Evolutionary conservation across 2,797 vertebrate species (phyloP).

Genomic region (Sebastes vulpes): DNA sequence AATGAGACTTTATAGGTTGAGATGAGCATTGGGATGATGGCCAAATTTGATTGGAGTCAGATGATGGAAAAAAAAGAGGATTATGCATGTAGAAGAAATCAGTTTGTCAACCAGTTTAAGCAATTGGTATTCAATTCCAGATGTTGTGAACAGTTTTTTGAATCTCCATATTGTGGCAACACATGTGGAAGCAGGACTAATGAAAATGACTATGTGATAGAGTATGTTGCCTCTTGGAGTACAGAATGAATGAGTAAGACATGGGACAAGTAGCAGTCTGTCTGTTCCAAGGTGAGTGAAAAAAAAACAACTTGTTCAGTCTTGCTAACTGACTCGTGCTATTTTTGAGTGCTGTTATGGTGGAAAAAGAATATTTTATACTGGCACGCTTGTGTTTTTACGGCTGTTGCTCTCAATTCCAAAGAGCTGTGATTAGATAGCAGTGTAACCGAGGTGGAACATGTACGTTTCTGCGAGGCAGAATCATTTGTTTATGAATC

Average conservation of each 20-base stretch:
- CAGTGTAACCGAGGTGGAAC: slow-evolving; percentile 30
- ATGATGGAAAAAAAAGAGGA: slow-evolving; percentile 5
- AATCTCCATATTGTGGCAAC: background rate
- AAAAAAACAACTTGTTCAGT: slow-evolving; percentile 13
- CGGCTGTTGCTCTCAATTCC: background rate
- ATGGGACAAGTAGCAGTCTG: slow-evolving; percentile 77
- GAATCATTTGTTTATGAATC: slow-evolving; percentile 53
- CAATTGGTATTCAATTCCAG: background rate
- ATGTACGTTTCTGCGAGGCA: slow-evolving; percentile 20
- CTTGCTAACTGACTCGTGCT: slow-evolving; percentile 6
- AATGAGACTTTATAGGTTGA: background rate
- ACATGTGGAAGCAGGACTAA: background rate
- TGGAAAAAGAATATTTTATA: background rate
- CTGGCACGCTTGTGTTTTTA: background rate
- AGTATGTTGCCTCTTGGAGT: background rate
- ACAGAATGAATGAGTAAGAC: slow-evolving; percentile 23
- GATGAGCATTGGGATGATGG: background rate
- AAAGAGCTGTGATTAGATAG: slow-evolving; percentile 17
- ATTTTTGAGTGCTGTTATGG: slow-evolving; percentile 1
- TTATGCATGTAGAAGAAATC: background rate
- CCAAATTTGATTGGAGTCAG: background rate
- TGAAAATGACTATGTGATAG: background rate
- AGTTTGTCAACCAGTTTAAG: background rate
- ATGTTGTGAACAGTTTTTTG: background rate
- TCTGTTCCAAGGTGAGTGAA: slow-evolving; percentile 67